Percentiles rank a stretch among this genome's conserved stretches.
phyloP scores from a whole-genome alignment of 2,113 vertebrate species.

The Andinoacara biseriatus region DNA sequence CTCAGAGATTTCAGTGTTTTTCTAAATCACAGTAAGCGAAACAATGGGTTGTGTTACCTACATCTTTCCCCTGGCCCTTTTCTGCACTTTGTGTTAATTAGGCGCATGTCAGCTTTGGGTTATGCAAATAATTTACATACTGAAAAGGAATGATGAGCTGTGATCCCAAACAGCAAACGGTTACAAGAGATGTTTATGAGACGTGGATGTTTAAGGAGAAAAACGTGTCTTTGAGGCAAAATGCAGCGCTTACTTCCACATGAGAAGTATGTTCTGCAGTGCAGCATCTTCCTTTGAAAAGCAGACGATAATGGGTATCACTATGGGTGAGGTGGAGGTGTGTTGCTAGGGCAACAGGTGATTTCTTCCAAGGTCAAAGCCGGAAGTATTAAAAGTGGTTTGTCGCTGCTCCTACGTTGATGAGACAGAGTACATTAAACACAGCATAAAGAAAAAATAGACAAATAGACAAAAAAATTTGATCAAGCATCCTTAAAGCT shows the following conservation, averaged over 20 bases:
- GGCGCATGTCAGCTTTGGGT: constrained; percentile 4
- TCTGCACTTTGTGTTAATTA: constrained; percentile 8
- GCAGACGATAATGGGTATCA: background rate
- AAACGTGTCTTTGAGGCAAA: background rate
- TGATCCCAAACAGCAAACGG: background rate
- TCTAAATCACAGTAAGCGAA: background rate
- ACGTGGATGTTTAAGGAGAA: background rate
- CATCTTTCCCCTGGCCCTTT: background rate
- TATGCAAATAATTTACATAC: background rate
- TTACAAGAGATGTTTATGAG: background rate
- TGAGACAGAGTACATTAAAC: background rate
- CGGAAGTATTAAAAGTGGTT: background rate
- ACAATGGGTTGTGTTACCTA: background rate
- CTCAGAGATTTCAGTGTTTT: background rate
- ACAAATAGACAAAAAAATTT: too few species aligned
- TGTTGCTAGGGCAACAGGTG: constrained; percentile 40
- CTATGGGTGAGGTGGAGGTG: constrained; percentile 10
- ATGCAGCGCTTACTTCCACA: background rate
- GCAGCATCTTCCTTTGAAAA: constrained; percentile 15
- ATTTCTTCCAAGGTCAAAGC: constrained; percentile 14
- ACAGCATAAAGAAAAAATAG: too few species aligned
- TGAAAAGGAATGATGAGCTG: background rate
- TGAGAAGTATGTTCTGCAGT: background rate
- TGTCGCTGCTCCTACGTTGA: background rate
- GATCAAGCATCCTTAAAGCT: background rate